Evolutionary conservation across 2,888 invertebrate species (phyloP), one percentile per base, ranked within the genome.

Genomic region (Eupithecia subfuscata): DNA sequence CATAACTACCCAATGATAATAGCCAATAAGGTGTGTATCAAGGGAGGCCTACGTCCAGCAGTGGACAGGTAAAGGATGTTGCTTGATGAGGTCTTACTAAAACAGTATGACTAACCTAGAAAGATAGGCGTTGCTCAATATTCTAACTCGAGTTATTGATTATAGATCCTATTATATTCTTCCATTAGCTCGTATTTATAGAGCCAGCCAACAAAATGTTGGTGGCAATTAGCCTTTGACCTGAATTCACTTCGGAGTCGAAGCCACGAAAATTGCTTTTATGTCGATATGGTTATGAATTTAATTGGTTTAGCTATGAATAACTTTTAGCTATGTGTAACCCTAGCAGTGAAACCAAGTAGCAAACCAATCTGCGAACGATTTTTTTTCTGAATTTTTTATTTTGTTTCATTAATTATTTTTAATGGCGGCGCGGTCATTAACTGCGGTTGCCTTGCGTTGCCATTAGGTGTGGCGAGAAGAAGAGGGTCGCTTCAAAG

Each of bases 181-280:
- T 34, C 34, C 60, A 60, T 60, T 25, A 56, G 52, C 25, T 25
- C 22, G 22, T 60, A 60, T 60, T 60, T 60, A 60, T 60, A 60
- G 60, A 60, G 22, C 25, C 60, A 60, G 60, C 60, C 60, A 60
- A 60, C 60, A 60, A 60, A 60, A 12, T 60, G 60, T 25, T 60
- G 60, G 64, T 34, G 18, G 64, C 34, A 64, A 18, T 64, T 60
- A 60, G 60, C 70, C 63, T 76, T 70, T 70, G 70, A 70, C 67
- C 70, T 67, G 65, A 72, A 72, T 75, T 60, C 56, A 60, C 25
- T 74, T 73, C 34, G 52, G 43, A 25, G 60, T 34, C 45, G 40
- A 71, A 65, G 30, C 48, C 64, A 69, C 63, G 71, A 56, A 68
- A 73, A 73, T 68, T 64, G 65, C 34, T 45, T 14, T 63, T 25